Percentiles rank a stretch among this genome's conserved stretches.
Conservation (phyloP, 2,888 invertebrate species). For the Dryobotodes eremita region DNA sequence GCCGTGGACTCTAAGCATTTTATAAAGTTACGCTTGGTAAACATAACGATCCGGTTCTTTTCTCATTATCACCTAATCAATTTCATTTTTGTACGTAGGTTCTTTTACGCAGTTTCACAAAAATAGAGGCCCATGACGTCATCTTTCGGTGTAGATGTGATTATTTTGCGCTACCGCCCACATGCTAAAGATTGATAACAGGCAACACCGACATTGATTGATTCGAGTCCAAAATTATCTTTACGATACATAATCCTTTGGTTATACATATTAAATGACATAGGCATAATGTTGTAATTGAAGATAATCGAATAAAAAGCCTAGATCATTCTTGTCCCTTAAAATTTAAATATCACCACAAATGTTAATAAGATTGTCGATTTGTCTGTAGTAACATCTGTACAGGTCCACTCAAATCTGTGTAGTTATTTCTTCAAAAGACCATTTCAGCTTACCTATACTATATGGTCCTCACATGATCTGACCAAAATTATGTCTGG, state of each 20-base stretch:
- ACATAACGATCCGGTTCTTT: no score
- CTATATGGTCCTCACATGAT: background rate
- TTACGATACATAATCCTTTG: slow-evolving; percentile 33
- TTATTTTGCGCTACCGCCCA: slow-evolving; percentile 34
- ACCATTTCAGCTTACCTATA: background rate
- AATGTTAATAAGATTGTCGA: background rate
- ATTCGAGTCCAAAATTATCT: slow-evolving; percentile 36
- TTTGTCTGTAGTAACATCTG: background rate
- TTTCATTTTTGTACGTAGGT: background rate
- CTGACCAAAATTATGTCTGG: background rate
- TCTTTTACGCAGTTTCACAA: slow-evolving; percentile 18
- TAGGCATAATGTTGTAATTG: background rate
- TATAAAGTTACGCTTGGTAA: background rate
- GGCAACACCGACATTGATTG: slow-evolving; percentile 43
- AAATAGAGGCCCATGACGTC: slow-evolving; percentile 21
- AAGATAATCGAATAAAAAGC: slow-evolving; percentile 9
- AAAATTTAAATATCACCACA: background rate
- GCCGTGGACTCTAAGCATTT: background rate
- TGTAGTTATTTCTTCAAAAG: background rate
- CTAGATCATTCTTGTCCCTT: background rate
- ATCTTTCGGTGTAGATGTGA: slow-evolving; percentile 19
- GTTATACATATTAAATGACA: background rate
- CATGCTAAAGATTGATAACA: slow-evolving; percentile 42
- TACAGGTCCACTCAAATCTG: background rate
- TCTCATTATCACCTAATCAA: background rate